Evolutionary conservation across 2,888 invertebrate genomes (phyloP).

Genomic region (Campoplex capitator): DNA sequence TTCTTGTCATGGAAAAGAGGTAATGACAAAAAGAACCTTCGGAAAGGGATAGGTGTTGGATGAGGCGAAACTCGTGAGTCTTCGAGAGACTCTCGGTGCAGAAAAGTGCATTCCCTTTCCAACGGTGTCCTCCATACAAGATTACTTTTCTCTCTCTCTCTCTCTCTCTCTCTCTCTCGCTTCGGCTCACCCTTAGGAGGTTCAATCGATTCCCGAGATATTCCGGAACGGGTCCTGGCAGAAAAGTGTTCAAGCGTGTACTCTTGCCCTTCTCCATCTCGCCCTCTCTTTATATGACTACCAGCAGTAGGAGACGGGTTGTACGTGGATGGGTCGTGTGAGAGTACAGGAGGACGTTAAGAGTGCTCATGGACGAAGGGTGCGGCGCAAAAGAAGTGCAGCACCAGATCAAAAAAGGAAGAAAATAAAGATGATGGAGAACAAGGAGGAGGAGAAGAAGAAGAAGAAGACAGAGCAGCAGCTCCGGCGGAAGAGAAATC

Average conservation of each 20-base stretch:
- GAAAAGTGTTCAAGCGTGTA: constrained; percentile 61
- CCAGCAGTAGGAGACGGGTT: constrained; percentile 25
- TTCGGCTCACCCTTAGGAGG: constrained; percentile 23
- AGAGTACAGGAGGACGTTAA: constrained; percentile 22
- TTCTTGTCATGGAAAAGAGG: constrained; percentile 8
- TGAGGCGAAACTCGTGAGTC: constrained; percentile 53
- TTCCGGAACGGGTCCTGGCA: constrained; percentile 65
- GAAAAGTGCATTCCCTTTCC: constrained; percentile 55
- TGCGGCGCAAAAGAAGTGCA: constrained; percentile 47
- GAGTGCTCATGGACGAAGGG: constrained; percentile 55
- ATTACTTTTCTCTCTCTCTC: constrained; percentile 9
- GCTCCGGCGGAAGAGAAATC: constrained; percentile 7
- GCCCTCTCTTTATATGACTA: constrained; percentile 41
- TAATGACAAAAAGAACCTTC: constrained; percentile 12
- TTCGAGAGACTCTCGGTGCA: constrained; percentile 56
- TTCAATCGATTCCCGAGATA: constrained; percentile 63
- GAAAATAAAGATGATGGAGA: constrained; percentile 31
- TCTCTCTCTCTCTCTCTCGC: constrained; percentile 22
- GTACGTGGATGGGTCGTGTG: constrained; percentile 35
- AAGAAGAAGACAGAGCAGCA: background rate
- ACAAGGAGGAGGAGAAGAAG: constrained; percentile 20
- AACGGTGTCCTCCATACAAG: constrained; percentile 20
- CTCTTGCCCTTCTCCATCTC: constrained; percentile 27
- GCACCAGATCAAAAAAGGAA: constrained; percentile 34
- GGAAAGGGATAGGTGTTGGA: constrained; percentile 51